phyloP scores from a whole-genome alignment of 2,797 vertebrate species.

The Gymnothorax javanicus region DNA sequence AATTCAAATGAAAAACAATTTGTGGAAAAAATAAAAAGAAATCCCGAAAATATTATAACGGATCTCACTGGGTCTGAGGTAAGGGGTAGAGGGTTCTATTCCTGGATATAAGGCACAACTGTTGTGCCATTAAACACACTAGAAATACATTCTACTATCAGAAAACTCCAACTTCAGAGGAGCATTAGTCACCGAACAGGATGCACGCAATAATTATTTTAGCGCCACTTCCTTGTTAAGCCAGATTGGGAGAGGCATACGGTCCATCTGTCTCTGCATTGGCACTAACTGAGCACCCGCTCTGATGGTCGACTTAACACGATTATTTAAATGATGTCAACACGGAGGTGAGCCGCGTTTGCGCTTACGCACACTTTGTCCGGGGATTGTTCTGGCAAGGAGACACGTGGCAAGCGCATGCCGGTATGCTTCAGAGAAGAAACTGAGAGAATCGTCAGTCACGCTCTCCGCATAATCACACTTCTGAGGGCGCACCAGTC shows the following conservation, averaged over 20 bases:
- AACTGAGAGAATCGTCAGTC: neutral
- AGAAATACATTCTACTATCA: too few species aligned
- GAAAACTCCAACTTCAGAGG: too few species aligned
- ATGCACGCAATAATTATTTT: too few species aligned
- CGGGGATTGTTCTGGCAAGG: neutral
- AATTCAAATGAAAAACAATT: too few species aligned
- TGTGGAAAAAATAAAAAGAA: too few species aligned
- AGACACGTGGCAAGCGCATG: neutral
- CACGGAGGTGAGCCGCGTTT: neutral
- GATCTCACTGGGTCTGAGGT: too few species aligned
- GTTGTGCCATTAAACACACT: too few species aligned
- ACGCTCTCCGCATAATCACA: neutral
- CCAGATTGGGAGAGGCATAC: too few species aligned
- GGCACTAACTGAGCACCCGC: neutral
- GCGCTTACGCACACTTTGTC: neutral
- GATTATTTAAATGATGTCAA: neutral
- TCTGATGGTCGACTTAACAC: neutral
- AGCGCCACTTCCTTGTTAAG: neutral
- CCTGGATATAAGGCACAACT: too few species aligned
- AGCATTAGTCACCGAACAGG: too few species aligned
- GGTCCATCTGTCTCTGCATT: neutral
- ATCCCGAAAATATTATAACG: too few species aligned
- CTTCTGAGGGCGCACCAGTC: neutral
- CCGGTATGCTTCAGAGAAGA: neutral
- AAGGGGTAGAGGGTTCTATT: too few species aligned